phyloP scores from a whole-genome alignment of 2,797 vertebrate genomes.

The Hirundo rustica region DNA sequence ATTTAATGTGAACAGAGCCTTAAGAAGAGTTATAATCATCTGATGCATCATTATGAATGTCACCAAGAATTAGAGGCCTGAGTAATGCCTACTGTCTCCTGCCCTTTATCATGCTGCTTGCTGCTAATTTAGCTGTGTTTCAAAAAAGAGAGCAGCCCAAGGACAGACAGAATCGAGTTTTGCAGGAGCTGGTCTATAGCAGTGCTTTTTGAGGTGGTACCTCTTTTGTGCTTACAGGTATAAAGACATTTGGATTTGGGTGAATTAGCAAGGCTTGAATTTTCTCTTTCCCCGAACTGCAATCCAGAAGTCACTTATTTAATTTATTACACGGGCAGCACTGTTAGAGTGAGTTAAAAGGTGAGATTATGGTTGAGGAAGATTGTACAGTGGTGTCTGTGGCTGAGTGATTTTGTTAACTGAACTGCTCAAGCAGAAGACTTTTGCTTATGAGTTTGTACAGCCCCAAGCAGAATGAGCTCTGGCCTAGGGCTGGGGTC shows the following conservation, averaged over 20 bases:
- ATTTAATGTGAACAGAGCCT: neutral
- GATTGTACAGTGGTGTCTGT: neutral
- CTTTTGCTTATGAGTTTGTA: neutral
- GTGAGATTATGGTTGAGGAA: neutral
- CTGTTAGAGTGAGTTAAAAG: neutral
- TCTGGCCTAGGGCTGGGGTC: neutral
- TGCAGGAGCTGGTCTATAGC: neutral
- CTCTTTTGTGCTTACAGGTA: neutral
- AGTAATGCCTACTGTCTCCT: neutral
- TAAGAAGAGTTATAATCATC: neutral
- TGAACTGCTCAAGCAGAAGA: neutral
- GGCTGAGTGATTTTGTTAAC: slow-evolving; percentile 2
- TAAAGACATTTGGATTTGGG: neutral
- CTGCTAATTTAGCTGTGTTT: slow-evolving; percentile 12
- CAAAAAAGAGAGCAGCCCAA: neutral
- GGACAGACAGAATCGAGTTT: neutral
- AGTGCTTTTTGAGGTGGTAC: neutral
- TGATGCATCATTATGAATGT: neutral
- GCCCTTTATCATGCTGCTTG: neutral
- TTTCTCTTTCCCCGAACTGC: neutral
- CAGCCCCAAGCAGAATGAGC: neutral
- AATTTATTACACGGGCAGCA: neutral
- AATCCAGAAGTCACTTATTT: neutral
- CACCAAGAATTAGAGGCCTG: neutral
- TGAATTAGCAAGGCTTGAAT: neutral